Base-by-base conservation (phyloP, 2,797 vertebrate species). In the Cirrhinus mrigala region DNA sequence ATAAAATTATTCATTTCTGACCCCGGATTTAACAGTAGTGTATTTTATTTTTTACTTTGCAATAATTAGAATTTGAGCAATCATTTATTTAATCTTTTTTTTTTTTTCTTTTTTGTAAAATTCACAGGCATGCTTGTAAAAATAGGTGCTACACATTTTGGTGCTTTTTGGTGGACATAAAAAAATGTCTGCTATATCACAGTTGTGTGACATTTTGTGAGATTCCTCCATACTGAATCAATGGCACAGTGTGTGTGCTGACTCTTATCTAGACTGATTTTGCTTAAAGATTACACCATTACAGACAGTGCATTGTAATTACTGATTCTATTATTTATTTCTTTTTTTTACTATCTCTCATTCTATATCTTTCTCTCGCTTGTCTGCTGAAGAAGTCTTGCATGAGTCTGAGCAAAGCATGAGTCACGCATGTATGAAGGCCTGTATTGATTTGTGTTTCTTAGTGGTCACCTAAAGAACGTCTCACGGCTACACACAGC, bases 281-380 rank as follows among this genome's bases (percentile, higher is more conserved):
- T 60, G 12, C 37, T 56, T 14, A 85, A 82, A 71, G 81, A 18
- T 66, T 66, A 66, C 62, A 66, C 24, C 60, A 66, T 62, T 56
- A 74, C 24, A 48, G 12, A 22, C 50, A 56, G 52, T 76, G 27
- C 50, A 76, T 76, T 76, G 29, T 40, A 15, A 33, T 37, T 24
- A 44, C 52, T n/a, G 20, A 15, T 10, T 24, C 33, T 60, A 40
- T 78, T n/a, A 24, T 12, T n/a, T 37, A 20, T 33, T 37, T n/a
- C 8, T 66, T 66, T 6, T 64, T 2, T 64, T 29, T 18, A 18
- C 1, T 24, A 24, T 73, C 40, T 46, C 18, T 60, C 80, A 24
- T 11, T 62, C 24, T 20, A 18, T 60, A 37, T 33, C 54, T 85
- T 56, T 78, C 24, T 46, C 66, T 14, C 22, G 7, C 12, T 64